A percentile compares a stretch with the other conserved stretches of the same genome.
Conservation (phyloP, 2,113 vertebrate species). For the Coreoperca whiteheadi region DNA sequence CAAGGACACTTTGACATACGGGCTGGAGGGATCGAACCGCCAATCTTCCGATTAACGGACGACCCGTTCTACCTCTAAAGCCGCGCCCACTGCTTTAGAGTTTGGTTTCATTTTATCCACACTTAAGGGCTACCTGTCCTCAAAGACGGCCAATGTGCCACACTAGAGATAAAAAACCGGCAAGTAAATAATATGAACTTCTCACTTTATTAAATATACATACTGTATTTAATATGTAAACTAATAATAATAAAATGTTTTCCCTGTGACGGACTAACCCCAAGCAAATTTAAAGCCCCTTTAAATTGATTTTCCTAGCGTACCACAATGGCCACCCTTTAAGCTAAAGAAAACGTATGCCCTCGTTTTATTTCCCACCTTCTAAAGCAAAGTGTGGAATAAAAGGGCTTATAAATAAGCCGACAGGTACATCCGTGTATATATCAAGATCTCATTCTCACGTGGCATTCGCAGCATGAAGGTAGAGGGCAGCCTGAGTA, state of each 20-base stretch:
- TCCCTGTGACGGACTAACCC: not conserved
- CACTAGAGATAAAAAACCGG: not conserved
- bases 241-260: not conserved
- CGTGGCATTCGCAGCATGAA: constrained; percentile 87
- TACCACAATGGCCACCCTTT: not conserved
- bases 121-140: not conserved
- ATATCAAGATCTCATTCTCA: constrained; percentile 72
- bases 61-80: too few species aligned
- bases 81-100: not conserved
- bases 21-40: too few species aligned
- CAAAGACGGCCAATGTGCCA: not conserved
- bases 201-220: not conserved
- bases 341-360: not conserved
- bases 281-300: not conserved
- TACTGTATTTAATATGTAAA: too few species aligned
- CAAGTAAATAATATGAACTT: not conserved
- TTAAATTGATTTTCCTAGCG: not conserved
- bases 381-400: not conserved
- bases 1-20: too few species aligned
- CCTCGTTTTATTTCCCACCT: not conserved
- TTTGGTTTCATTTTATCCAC: not conserved
- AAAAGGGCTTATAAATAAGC: not conserved
- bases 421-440: not conserved
- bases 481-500: constrained; percentile 85
- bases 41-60: too few species aligned